These are phyloP conservation scores for Neosilurus hyrtlii DNA, from an alignment of 2,797 vertebrate genomes.

Conservation along the genomic window DNA sequence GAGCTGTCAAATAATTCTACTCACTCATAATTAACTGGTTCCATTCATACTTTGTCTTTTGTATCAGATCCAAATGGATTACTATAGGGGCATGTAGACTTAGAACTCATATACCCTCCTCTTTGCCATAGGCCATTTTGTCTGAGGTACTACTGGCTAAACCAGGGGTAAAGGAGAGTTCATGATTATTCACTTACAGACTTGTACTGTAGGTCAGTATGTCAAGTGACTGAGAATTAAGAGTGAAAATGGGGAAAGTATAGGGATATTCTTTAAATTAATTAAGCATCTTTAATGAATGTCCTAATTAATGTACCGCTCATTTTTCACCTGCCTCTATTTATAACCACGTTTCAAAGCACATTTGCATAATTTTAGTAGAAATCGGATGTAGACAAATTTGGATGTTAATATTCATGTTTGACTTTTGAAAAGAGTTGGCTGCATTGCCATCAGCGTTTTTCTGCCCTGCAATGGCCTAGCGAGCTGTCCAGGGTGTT, in stretches of 20 bases:
- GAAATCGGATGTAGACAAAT: not conserved
- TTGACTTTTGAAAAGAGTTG: no score
- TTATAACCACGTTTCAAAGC: not conserved
- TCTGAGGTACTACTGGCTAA: constrained; percentile 62
- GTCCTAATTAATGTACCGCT: not conserved
- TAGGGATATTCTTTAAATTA: constrained; percentile 1
- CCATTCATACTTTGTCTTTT: constrained; percentile 57
- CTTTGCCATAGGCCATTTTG: constrained; percentile 69
- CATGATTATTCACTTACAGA: constrained; percentile 61
- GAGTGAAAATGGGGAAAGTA: constrained; percentile 10
- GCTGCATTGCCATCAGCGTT: no score
- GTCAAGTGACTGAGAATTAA: constrained; percentile 47
- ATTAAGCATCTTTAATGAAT: not conserved
- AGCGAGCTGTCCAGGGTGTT: no score
- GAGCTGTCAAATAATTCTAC: constrained; percentile 40
- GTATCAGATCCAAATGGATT: constrained; percentile 62
- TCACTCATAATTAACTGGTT: constrained; percentile 62
- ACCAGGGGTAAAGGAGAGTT: constrained; percentile 63
- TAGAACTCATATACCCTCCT: constrained; percentile 56
- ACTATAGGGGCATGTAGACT: constrained; percentile 64
- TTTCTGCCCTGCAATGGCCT: no score
- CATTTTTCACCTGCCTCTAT: constrained; percentile 1
- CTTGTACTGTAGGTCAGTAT: constrained; percentile 60
- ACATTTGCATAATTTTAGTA: not conserved
- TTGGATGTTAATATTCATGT: not conserved